phyloP scores from a whole-genome alignment of 1,140 invertebrate species.

The Calliopsis andreniformis region DNA sequence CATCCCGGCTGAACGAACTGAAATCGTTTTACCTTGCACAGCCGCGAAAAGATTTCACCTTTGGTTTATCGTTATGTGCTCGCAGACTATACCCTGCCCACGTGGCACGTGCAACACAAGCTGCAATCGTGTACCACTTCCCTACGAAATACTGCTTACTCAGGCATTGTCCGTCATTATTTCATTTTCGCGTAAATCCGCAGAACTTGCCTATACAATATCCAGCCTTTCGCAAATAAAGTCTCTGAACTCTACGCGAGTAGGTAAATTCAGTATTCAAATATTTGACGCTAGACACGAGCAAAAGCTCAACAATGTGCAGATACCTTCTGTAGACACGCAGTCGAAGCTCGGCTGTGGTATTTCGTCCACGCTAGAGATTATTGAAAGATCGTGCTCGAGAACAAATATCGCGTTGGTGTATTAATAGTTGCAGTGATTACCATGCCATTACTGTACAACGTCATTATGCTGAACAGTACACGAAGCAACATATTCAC shows the following conservation, averaged over 20 bases:
- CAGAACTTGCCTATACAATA: too few species aligned
- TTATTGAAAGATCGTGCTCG: slow-evolving; percentile 49
- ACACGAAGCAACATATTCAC: slow-evolving; percentile 63
- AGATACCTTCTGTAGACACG: slow-evolving; percentile 21
- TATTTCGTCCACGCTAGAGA: slow-evolving; percentile 38
- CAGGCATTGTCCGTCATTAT: background rate
- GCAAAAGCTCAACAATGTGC: background rate
- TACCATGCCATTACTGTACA: slow-evolving; percentile 65
- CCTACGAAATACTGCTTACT: slow-evolving; percentile 12
- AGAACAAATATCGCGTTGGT: slow-evolving; percentile 61
- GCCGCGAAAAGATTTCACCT: slow-evolving; percentile 50
- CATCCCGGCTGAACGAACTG: slow-evolving; percentile 51
- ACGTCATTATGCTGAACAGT: slow-evolving; percentile 65
- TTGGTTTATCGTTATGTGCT: slow-evolving; percentile 41
- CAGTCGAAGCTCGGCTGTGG: background rate
- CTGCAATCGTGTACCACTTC: background rate
- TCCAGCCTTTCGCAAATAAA: too few species aligned
- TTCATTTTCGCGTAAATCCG: background rate
- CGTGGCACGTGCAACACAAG: slow-evolving; percentile 2
- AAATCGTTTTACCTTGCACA: slow-evolving; percentile 52
- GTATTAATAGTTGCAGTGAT: slow-evolving; percentile 65
- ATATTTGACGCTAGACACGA: background rate
- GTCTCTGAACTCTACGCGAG: too few species aligned
- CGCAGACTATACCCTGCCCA: slow-evolving; percentile 8
- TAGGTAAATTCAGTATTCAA: background rate